phyloP scores from a whole-genome alignment of 92 coral and sea anemone species.

The Virgularia gustaviana region DNA sequence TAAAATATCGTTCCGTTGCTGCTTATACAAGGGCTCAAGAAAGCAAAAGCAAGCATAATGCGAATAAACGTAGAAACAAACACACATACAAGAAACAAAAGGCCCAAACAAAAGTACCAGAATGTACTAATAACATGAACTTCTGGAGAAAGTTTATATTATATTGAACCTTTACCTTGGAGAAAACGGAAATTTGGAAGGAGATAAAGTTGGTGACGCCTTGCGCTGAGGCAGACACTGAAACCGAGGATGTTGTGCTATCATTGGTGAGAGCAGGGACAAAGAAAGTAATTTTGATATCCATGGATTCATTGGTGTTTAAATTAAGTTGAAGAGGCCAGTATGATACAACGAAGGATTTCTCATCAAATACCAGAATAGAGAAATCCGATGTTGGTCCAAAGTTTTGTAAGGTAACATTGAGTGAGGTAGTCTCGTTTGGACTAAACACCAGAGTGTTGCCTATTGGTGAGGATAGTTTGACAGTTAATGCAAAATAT shows the following conservation, averaged over 20 bases:
- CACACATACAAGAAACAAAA: no score
- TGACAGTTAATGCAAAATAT: constrained; percentile 6
- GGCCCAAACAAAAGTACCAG: no score
- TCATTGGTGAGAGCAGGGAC: not conserved
- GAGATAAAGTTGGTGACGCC: constrained; percentile 4
- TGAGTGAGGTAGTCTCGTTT: constrained; percentile 12
- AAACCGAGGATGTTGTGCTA: not conserved
- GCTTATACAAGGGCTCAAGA: no score
- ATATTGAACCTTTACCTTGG: no score
- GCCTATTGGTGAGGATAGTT: not conserved
- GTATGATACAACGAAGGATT: constrained; percentile 23
- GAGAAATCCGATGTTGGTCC: not conserved
- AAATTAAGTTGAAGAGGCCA: not conserved
- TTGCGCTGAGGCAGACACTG: constrained; percentile 1
- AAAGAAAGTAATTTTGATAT: constrained; percentile 5
- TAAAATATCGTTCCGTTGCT: no score
- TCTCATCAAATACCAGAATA: constrained; percentile 18
- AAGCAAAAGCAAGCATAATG: no score
- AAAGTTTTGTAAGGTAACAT: not conserved
- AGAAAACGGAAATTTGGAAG: constrained; percentile 16
- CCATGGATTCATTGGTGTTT: constrained; percentile 4
- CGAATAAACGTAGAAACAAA: no score
- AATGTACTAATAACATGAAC: no score
- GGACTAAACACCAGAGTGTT: constrained; percentile 2
- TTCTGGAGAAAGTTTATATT: no score